Base-by-base conservation (phyloP, 2,797 vertebrate genomes). In the Hemitrygon akajei region DNA sequence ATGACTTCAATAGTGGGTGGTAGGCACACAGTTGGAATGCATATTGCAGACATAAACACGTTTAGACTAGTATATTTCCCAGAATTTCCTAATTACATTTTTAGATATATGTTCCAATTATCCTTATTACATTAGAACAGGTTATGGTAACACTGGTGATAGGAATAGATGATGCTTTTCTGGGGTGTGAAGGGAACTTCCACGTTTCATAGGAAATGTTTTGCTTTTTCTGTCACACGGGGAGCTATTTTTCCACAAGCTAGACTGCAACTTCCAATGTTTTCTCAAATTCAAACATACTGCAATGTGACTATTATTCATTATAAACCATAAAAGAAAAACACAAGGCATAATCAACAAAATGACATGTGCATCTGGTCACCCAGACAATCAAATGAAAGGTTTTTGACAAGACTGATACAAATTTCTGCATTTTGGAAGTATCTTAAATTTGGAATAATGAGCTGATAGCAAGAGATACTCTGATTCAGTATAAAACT, bases 391-490 rank as follows among this genome's bases (percentile, higher is more conserved):
- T 92, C 34, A 73, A 73, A 92, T 92, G 22, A 25, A 73, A 73
- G 25, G 10, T 1, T 92, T 92, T 73, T 75, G 89, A 73, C 89
- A 92, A 92, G 89, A 16, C 37, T 92, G 89, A 25, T 37, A 66
- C 63, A 66, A 91, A 91, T 69, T 69, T 22, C 37, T 91, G 87
- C 22, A 69, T 71, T 27, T 25, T 73, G 69, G 89, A 92, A 47
- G 16, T 92, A 92, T 92, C 37, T 92, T 92, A 92, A 92, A 75
- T 56, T 40, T 76, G 91, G 40, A 58, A 93, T 76, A 93, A 93
- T 47, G 71, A 75, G 73, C 40, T 93, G 91, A 93, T 75, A 75
- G 71, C 40, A 56, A 25, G 56, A 93, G 71, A 75, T 75, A 93
- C 30, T 93, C 40, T 75, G 40, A 93, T 93, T 93, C 40, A 75